phyloP scores from a whole-genome alignment of 2,888 invertebrate genomes.

The Peribatodes rhomboidaria region DNA sequence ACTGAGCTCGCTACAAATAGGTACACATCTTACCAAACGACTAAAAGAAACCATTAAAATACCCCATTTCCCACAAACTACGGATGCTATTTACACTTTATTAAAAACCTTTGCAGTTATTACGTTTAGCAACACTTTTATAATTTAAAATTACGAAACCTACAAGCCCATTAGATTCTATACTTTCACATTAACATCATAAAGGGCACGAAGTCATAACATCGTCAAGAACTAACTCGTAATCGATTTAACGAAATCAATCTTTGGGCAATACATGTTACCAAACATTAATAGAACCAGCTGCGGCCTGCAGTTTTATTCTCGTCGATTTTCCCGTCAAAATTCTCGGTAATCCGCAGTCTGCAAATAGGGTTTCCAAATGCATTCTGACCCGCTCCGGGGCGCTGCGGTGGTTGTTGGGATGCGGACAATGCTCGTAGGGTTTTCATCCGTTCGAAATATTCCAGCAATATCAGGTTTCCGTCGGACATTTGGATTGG shows the following conservation, averaged over 20 bases:
- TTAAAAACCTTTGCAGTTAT: conserved; percentile 3
- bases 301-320: no score
- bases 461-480: no score
- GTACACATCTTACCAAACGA: no score
- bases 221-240: background rate
- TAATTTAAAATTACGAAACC: conserved; percentile 12
- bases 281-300: background rate
- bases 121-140: conserved; percentile 15
- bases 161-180: conserved; percentile 9
- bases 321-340: no score
- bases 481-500: no score
- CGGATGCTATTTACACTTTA: conserved; percentile 7
- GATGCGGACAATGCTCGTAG: no score
- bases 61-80: conserved; percentile 4
- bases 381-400: no score
- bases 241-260: conserved; percentile 16
- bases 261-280: conserved; percentile 2
- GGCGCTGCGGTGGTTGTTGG: no score
- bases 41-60: background rate
- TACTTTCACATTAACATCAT: conserved; percentile 17
- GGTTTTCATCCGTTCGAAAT: no score
- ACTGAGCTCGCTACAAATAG: no score
- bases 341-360: no score
- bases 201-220: conserved; percentile 18
- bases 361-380: no score